Base-by-base conservation (phyloP, 2,888 invertebrate genomes). In the Hyposoter didymator region DNA sequence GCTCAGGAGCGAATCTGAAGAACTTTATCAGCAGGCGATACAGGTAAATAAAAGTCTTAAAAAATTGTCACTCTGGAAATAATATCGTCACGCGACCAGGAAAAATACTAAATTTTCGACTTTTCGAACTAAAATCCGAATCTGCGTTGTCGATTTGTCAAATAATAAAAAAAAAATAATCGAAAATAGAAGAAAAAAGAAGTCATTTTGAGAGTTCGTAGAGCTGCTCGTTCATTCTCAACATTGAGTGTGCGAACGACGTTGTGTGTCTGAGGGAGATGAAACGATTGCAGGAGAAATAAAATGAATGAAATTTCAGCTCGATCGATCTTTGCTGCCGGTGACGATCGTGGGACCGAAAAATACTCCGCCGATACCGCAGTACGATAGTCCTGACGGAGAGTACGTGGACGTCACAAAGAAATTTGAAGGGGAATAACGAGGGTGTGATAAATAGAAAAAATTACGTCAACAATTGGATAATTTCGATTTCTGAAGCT, bases 321-420 rank as follows among this genome's bases (percentile, higher is more conserved):
- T 96, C 6, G 98, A 99, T 93, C 92, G 95, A 22, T 93, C 94
- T 8, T 92, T 98, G 49, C 91, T 98, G 35, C 97, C 98, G 0
- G 96, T 96, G 89, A 94, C 95, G 28, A 91, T 95, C 1, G 95
- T 95, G 82, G 99, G 99, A 0, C 98, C 99, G 0, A 78, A 76
- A 19, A 95, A 96, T 43, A 98, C 98, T 0, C 98, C 99, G 3
- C 96, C 98, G 0, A 97, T 98, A 82, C 95, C 96, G 90, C 95
- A 96, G 86, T 99, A 98, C 92, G 95, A 95, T 0, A 95, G 96
- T 67, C 97, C 98, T 0, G 99, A 99, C 94, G 99, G 99, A 55
- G 98, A 99, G 90, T 99, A 98, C 92, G 93, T 96, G 32, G 97
- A 99, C 92, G 94, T 97, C 45, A 96, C 98, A 0, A 97, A 96